Evolutionary conservation across 2,888 invertebrate species (phyloP).

Genomic region (Oegoconia quadripuncta): DNA sequence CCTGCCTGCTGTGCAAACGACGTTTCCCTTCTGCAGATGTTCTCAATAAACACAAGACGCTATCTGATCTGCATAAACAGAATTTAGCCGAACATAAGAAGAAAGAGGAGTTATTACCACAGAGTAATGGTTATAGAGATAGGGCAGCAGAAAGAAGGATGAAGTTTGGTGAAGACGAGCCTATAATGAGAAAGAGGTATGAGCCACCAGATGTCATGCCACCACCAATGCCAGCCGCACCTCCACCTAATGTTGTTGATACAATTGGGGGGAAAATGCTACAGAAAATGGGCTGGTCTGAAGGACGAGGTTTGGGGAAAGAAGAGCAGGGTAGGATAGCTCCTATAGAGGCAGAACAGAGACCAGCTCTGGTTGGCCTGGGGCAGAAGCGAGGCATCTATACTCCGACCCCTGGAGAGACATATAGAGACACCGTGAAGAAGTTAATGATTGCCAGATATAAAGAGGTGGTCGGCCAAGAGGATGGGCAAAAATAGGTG

Average conservation of each 20-base stretch:
- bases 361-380: conserved; percentile 89
- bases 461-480: conserved; percentile 86
- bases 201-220: conserved; percentile 47
- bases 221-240: conserved; percentile 75
- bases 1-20: conserved; percentile 96
- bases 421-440: conserved; percentile 93
- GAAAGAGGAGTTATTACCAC: conserved; percentile 52
- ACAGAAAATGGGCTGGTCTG: conserved; percentile 99
- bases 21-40: conserved; percentile 95
- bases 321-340: conserved; percentile 95
- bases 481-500: conserved; percentile 66
- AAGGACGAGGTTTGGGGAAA: conserved; percentile 97
- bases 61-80: conserved; percentile 96
- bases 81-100: conserved; percentile 83
- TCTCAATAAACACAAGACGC: conserved; percentile 92
- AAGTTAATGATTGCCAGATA: conserved; percentile 94
- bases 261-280: conserved; percentile 97
- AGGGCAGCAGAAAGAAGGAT: conserved; percentile 96
- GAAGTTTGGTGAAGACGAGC: conserved; percentile 94
- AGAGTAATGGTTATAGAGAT: conserved; percentile 87
- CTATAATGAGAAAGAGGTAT: conserved; percentile 64
- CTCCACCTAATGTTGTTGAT: conserved; percentile 86
- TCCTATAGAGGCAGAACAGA: conserved; percentile 89
- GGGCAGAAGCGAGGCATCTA: conserved; percentile 90
- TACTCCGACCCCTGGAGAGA: conserved; percentile 89